Conservation (phyloP, 2,113 vertebrate species). For the Aegithalos caudatus region DNA sequence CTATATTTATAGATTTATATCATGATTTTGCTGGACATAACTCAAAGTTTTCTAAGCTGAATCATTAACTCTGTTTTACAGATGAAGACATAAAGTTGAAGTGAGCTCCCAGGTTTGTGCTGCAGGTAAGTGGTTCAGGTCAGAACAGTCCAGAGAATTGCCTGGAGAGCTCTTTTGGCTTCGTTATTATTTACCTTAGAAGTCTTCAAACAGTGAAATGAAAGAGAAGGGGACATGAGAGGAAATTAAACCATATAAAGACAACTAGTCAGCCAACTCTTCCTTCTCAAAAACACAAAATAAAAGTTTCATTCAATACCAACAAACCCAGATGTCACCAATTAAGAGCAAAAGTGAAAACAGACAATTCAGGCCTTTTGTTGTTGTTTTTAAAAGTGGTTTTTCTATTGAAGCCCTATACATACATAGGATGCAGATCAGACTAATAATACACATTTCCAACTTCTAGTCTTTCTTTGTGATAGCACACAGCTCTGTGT, state of each 20-base stretch:
- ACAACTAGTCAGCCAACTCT: conserved; percentile 42
- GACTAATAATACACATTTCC: background rate
- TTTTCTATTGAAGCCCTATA: conserved; percentile 30
- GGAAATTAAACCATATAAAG: conserved; percentile 55
- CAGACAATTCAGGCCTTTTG: conserved; percentile 21
- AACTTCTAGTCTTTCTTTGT: background rate
- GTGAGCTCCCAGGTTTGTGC: background rate
- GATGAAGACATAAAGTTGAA: background rate
- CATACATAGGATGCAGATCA: background rate
- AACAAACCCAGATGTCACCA: conserved; percentile 38
- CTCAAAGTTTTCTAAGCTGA: background rate
- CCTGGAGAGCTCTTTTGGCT: background rate
- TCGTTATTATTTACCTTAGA: background rate
- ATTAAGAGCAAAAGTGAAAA: conserved; percentile 53
- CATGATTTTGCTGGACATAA: background rate
- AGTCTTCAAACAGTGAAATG: conserved; percentile 28
- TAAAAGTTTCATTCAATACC: conserved; percentile 55
- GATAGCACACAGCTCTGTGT: background rate
- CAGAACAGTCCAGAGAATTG: background rate
- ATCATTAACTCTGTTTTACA: background rate
- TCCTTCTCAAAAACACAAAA: conserved; percentile 58
- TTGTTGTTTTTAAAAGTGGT: background rate
- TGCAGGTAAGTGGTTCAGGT: background rate
- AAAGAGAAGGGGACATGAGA: conserved; percentile 6
- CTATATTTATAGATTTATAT: background rate